A percentile compares a stretch with the other conserved stretches of the same genome.
Evolutionary conservation across 2,797 vertebrate species (phyloP).

Genomic region (Gadopsis bispinosus): DNA sequence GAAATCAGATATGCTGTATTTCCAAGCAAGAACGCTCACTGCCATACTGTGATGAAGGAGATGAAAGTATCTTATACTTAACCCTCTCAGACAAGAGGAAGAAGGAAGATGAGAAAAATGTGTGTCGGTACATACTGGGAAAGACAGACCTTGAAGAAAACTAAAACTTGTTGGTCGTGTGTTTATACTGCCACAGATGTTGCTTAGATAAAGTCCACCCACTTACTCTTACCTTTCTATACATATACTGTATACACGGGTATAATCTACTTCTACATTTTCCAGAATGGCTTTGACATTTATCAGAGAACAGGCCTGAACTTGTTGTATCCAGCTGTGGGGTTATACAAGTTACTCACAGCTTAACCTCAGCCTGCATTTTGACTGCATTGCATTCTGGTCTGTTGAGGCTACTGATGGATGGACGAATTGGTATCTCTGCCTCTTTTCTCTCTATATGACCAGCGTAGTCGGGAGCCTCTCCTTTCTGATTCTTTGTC

Average conservation of each 20-base stretch:
- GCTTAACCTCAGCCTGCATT: conserved; percentile 50
- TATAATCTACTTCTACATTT: conserved; percentile 47
- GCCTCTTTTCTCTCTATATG: not conserved
- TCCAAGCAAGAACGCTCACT: conserved; percentile 41
- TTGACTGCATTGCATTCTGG: conserved; percentile 34
- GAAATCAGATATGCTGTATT: conserved; percentile 65
- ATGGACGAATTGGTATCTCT: conserved; percentile 2
- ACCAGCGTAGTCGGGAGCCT: not conserved
- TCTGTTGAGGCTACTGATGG: conserved; percentile 33
- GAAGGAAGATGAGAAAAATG: conserved; percentile 21
- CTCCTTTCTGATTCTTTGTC: not conserved
- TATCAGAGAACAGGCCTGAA: conserved; percentile 46
- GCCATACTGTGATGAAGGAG: conserved; percentile 22
- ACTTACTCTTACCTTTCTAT: conserved; percentile 30
- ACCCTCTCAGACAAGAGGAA: conserved; percentile 14
- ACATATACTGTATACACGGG: conserved; percentile 38
- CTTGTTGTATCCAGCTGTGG: conserved; percentile 64
- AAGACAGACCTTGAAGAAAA: conserved; percentile 6
- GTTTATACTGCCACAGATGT: conserved; percentile 19
- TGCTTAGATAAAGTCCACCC: not conserved
- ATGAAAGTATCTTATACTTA: conserved; percentile 36
- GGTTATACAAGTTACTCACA: conserved; percentile 49
- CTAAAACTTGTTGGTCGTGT: conserved; percentile 22
- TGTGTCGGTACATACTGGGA: conserved; percentile 12
- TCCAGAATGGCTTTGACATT: conserved; percentile 38